A percentile compares a stretch with the other conserved stretches of the same genome.
These are phyloP conservation scores for Lithophane leautieri DNA, from an alignment of 2,888 invertebrate species.

Conservation along the genomic window DNA sequence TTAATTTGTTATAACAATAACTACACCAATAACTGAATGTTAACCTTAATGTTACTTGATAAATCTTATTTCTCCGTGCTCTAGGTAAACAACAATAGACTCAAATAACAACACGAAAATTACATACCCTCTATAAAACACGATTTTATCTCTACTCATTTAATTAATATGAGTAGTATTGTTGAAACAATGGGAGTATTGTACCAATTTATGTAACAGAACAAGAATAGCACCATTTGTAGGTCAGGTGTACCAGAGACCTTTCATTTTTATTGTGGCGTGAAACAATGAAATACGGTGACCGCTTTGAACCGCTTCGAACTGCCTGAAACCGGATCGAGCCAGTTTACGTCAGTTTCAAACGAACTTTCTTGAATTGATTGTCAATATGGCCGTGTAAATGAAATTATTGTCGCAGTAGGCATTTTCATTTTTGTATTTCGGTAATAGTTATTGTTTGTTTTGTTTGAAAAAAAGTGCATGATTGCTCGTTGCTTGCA, in stretches of 20 bases:
- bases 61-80: conserved; percentile 9
- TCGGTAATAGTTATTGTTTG: too few relatives aligned
- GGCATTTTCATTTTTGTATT: neutral
- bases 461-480: too few relatives aligned
- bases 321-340: conserved; percentile 53
- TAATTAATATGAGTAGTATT: conserved; percentile 25
- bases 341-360: conserved; percentile 49
- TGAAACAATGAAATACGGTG: conserved; percentile 56
- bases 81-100: conserved; percentile 23
- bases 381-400: conserved; percentile 32
- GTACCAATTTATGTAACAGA: conserved; percentile 34
- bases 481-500: neutral
- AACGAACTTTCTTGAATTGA: conserved; percentile 46
- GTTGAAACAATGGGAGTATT: conserved; percentile 36
- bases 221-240: conserved; percentile 30
- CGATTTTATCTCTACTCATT: conserved; percentile 31
- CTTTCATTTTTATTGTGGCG: conserved; percentile 54
- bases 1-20: too few relatives aligned
- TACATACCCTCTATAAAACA: conserved; percentile 15
- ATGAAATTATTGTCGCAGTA: conserved; percentile 12
- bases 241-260: conserved; percentile 51
- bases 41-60: neutral
- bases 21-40: conserved; percentile 2
- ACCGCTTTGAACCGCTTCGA: conserved; percentile 44
- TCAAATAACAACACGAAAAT: conserved; percentile 14